These are phyloP conservation scores for Galemys pyrenaicus DNA, from an alignment of 2,113 vertebrate species.

Conservation along the genomic window DNA sequence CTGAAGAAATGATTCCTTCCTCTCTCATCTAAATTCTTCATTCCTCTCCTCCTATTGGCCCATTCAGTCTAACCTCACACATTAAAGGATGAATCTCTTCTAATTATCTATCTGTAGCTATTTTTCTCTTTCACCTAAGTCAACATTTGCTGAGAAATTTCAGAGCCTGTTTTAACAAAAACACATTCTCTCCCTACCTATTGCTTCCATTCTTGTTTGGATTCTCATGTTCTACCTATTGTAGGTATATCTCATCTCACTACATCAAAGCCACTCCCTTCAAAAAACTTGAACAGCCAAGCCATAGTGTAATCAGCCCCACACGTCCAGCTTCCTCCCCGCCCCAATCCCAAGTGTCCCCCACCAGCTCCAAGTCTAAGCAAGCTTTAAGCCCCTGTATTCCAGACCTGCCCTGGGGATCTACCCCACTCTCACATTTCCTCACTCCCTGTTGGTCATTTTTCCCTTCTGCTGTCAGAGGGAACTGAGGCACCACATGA, in stretches of 20 bases:
- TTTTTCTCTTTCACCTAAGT: conserved; percentile 8
- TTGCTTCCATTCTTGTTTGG: not conserved
- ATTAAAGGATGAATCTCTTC: not conserved
- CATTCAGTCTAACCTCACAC: not conserved
- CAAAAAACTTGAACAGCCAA: not conserved
- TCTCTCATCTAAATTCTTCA: not conserved
- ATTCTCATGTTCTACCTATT: rapidly evolving
- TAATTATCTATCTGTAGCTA: not conserved
- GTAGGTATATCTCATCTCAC: not conserved
- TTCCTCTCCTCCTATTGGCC: not conserved
- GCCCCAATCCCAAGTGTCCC: rapidly evolving
- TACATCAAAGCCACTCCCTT: not conserved
- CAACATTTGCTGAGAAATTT: not conserved
- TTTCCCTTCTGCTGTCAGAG: not conserved
- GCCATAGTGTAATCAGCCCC: not conserved
- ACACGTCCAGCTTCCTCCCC: not conserved
- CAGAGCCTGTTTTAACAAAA: not conserved
- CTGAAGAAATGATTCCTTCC: not conserved
- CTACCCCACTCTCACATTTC: not conserved
- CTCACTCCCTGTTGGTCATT: not conserved
- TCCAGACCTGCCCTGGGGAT: not conserved
- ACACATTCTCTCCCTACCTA: not conserved
- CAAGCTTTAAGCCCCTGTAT: not conserved
- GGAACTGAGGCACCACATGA: not conserved
- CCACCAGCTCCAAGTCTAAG: not conserved